Base-by-base conservation (phyloP, 2,797 vertebrate genomes). In the Pampus argenteus region DNA sequence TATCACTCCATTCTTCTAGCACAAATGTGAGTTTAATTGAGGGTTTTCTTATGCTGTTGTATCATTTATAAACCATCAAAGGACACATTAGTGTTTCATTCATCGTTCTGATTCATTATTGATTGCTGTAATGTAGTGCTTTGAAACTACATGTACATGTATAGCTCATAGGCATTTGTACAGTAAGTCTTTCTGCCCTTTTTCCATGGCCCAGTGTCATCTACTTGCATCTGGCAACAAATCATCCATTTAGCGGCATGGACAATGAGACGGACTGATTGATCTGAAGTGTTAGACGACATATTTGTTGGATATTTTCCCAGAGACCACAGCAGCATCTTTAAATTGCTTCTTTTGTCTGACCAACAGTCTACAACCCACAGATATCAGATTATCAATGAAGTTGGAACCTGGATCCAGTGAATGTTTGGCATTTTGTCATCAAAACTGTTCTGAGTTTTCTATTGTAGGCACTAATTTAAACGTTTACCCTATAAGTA, bases 21-120 rank as follows among this genome's bases (percentile, higher is more conserved):
- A 71, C 76, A 85, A 81, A 88, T 81, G 70, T 66, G 61, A 77
- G 45, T 83, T 80, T 81, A 86, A 82, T 83, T 82, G 78, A 66
- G 64, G 65, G 85, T 85, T 80, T 81, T 81, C 71, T 74, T 64
- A 56, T 44, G 45, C 75, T 60, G 22, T 79, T 82, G 65, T 61
- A 82, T 83, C 72, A 85, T 84, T 83, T 81, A 88, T 81, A 82
- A 76, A 70, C 38, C 9, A 63, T 70, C 60, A 74, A 60, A 80
- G 20, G 51, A 54, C 58, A 71, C 64, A 79, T 85, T 82, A 58
- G 29, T 57, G 47, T 57, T 57, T 47, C 4, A 36, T 74, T 60
- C 34, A 59, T 77, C 42, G 67, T 48, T n/a, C 42, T 25, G 31
- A 66, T 64, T 28, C 26, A 64, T n/a, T 66, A 78, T 55, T 58